Evolutionary conservation across 1,140 invertebrate genomes (phyloP).

Genomic region (Cepaea nemoralis): DNA sequence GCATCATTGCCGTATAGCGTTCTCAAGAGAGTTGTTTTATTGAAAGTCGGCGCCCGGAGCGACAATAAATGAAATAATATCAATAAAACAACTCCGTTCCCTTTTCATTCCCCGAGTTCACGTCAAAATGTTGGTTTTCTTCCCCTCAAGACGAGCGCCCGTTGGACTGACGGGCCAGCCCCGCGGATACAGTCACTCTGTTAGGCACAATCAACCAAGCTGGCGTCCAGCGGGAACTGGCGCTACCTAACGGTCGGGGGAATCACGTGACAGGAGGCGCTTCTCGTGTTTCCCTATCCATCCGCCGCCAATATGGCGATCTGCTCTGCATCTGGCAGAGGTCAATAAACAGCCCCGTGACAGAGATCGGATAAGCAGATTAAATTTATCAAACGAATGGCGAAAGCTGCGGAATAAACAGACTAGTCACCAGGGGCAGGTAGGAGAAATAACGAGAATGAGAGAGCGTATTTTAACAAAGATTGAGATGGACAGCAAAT

Average conservation of each 20-base stretch:
- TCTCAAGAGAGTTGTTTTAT: background rate
- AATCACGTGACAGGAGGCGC: background rate
- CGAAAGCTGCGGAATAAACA: no score
- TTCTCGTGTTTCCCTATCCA: background rate
- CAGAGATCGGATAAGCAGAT: background rate
- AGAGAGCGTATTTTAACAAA: no score
- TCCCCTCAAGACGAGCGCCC: background rate
- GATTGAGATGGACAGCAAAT: no score
- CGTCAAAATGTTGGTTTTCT: background rate
- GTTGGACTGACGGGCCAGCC: background rate
- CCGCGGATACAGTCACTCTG: background rate
- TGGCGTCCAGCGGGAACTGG: background rate
- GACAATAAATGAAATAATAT: conserved; percentile 14
- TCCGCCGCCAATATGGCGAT: background rate
- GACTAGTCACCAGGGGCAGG: no score
- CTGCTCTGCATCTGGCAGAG: background rate
- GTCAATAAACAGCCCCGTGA: background rate
- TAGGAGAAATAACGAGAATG: background rate
- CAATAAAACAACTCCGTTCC: background rate
- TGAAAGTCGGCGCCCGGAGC: background rate
- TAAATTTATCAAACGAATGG: background rate
- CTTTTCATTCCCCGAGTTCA: background rate
- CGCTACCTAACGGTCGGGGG: background rate
- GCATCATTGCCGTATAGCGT: background rate
- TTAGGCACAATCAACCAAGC: background rate